Base-by-base conservation (phyloP, 2,888 invertebrate species). In the Dolichomitus sp. region DNA sequence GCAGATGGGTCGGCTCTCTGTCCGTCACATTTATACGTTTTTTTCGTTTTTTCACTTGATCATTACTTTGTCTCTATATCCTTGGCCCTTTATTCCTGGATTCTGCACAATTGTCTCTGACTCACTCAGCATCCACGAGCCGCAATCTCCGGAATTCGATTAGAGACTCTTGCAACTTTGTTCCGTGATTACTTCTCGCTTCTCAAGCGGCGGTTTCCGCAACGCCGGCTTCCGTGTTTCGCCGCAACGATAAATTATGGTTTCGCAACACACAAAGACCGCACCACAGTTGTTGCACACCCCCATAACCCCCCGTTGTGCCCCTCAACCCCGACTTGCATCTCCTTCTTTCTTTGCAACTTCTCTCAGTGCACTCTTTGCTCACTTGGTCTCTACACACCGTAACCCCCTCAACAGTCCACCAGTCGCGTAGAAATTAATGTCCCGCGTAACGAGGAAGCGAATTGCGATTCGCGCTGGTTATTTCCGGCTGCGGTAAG, bases 361-460 rank as follows among this genome's bases (percentile, higher is more conserved):
- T 69, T 73, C 57, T 45, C 42, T 6, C 27, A 2, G 40, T 57
- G 48, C 30, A 72, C 59, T 57, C 57, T 72, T 72, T 72, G 72
- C 57, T 59, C 72, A 59, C 72, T 72, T 59, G 59, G 37, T 37
- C 33, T 54, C 69, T 66, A 50, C 69, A 74, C 57, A 48, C 74
- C 57, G 6, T 12, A 37, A 19, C 69, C 54, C 61, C 40, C 72
- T 57, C 57, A 50, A 30, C 61, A 33, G 45, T 80, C 75, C 68
- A 74, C 61, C 80, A 65, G 48, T 66, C 59, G 52, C 59, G 30
- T 63, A 77, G 77, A 84, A 84, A 84, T 84, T 83, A 84, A 84
- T 80, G 84, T 83, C 74, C 80, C 77, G 72, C 68, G 74, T 76
- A 83, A 84, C 80, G 77, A 84, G 80, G 77, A 83, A 84, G 83